phyloP scores from a whole-genome alignment of 30 jellyfish, hydroid and myxozoan species.

The Pseudorhiza aurosa region DNA sequence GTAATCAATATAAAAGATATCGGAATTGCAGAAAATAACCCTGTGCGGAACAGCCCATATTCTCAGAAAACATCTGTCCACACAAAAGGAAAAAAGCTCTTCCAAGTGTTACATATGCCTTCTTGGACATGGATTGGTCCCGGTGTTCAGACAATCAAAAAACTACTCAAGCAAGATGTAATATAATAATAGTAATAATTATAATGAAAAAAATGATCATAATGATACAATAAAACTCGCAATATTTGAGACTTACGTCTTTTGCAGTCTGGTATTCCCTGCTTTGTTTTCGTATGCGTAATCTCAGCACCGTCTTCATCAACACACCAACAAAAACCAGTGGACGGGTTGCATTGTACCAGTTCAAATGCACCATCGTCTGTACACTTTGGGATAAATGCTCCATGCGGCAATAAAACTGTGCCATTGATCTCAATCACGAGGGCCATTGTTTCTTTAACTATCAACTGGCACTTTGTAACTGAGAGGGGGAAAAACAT shows the following conservation, averaged over 20 bases:
- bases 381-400: constrained; percentile 56
- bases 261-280: constrained; percentile 21
- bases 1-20: no score
- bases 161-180: no score
- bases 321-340: constrained; percentile 76
- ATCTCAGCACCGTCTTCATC: constrained; percentile 49
- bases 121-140: no score
- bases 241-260: constrained; percentile 12
- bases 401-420: constrained; percentile 24
- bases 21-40: no score
- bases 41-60: no score
- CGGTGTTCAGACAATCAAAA: no score
- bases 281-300: constrained; percentile 4
- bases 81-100: no score
- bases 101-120: no score
- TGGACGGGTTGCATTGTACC: constrained; percentile 64
- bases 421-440: neutral
- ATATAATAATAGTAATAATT: no score
- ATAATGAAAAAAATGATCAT: no score
- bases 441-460: neutral
- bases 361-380: constrained; percentile 42
- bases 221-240: no score
- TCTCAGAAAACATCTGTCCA: no score
- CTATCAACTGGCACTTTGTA: constrained; percentile 20
- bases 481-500: neutral